Conservation (phyloP, 2,888 invertebrate species). For the Zootermopsis nevadensis region DNA sequence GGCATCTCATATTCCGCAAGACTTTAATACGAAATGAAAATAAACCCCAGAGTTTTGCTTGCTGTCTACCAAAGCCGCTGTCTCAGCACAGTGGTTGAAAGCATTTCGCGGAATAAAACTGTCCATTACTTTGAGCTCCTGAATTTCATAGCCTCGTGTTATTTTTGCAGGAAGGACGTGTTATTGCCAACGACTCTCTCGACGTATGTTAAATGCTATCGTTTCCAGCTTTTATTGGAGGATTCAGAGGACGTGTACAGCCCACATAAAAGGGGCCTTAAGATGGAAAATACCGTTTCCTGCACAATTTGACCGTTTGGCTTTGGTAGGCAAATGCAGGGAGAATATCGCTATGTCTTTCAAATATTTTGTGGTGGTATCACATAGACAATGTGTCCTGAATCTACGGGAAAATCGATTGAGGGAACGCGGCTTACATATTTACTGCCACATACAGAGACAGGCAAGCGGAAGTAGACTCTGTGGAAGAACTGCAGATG, state of each 20-base stretch:
- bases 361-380: slow-evolving; percentile 3
- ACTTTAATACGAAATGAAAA: too few species aligned
- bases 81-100: too few species aligned
- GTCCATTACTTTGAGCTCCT: too few species aligned
- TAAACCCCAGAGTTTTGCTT: too few species aligned
- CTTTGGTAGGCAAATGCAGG: slow-evolving; percentile 12
- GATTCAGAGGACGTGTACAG: not conserved
- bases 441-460: not conserved
- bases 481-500: too few species aligned
- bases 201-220: slow-evolving; percentile 2
- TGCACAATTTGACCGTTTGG: not conserved
- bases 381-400: not conserved
- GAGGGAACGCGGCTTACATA: slow-evolving; percentile 1
- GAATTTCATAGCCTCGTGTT: too few species aligned
- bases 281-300: slow-evolving; percentile 4
- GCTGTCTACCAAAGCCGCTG: too few species aligned
- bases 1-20: too few species aligned
- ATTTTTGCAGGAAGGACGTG: too few species aligned
- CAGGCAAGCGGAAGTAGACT: not conserved
- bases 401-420: not conserved
- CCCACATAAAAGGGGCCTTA: not conserved
- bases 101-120: too few species aligned
- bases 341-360: not conserved
- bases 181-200: not conserved
- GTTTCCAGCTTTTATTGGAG: slow-evolving; percentile 4